A percentile compares a stretch with the other conserved stretches of the same genome.
These are phyloP conservation scores for Aphrocallistes beatrix DNA, from an alignment of 37 sponge, comb jelly and placozoan genomes.

Conservation along the genomic window DNA sequence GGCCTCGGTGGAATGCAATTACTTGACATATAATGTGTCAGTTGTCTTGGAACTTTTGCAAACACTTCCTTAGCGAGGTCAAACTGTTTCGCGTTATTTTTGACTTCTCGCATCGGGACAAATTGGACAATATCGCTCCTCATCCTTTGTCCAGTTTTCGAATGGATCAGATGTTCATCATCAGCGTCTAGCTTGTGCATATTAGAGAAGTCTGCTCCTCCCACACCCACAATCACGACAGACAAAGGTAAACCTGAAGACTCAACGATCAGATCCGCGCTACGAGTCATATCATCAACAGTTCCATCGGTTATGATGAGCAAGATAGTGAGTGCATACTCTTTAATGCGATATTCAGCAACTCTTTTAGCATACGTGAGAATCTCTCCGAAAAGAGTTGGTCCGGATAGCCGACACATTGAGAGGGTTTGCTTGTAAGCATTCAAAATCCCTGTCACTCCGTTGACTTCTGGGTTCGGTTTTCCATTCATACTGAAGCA, in stretches of 20 bases:
- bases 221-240: constrained; percentile 87
- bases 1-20: background rate
- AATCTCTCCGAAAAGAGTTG: background rate
- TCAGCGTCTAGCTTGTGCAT: constrained; percentile 79
- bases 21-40: background rate
- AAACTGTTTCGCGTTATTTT: background rate
- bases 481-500: constrained; percentile 32
- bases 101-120: constrained; percentile 56
- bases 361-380: background rate
- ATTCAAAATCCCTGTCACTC: constrained; percentile 20
- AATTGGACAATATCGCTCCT: constrained; percentile 80
- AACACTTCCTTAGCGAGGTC: background rate
- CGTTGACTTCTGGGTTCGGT: constrained; percentile 29
- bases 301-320: constrained; percentile 43
- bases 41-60: background rate
- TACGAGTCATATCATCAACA: constrained; percentile 62
- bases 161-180: constrained; percentile 50
- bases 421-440: background rate
- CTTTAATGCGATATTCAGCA: background rate
- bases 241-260: constrained; percentile 69
- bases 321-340: background rate
- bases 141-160: constrained; percentile 49
- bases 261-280: constrained; percentile 60
- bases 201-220: constrained; percentile 71
- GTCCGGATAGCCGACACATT: background rate